phyloP scores from a whole-genome alignment of 2,888 invertebrate species.

The Gryllus longicercus region DNA sequence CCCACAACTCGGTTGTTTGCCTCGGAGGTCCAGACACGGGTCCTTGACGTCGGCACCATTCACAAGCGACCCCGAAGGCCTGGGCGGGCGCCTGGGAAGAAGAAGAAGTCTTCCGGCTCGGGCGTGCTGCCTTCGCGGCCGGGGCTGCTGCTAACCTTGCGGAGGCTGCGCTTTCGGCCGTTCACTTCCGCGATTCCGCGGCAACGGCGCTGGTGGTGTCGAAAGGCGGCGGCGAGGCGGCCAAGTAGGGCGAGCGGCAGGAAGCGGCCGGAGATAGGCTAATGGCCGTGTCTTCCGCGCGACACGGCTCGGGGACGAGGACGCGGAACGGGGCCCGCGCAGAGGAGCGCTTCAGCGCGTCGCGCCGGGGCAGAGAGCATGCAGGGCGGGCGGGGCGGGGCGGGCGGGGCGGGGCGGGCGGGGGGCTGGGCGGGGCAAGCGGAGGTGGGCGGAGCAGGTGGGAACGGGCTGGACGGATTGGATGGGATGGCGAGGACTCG shows the following conservation, averaged over 20 bases:
- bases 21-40: too few species aligned
- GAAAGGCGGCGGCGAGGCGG: background rate
- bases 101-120: too few species aligned
- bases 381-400: background rate
- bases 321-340: background rate
- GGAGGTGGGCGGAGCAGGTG: too few species aligned
- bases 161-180: background rate
- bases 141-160: too few species aligned
- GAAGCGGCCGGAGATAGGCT: background rate
- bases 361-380: background rate
- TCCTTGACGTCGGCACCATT: too few species aligned
- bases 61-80: too few species aligned
- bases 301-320: background rate
- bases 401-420: background rate
- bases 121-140: too few species aligned
- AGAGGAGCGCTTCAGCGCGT: background rate
- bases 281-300: background rate
- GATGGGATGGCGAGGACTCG: too few species aligned
- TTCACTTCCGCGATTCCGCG: background rate
- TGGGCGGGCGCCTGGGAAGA: too few species aligned
- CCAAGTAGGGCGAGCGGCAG: background rate
- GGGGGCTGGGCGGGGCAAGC: background rate
- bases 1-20: too few species aligned
- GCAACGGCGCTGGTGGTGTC: background rate
- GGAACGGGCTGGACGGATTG: too few species aligned